These are phyloP conservation scores for Hoplias malabaricus DNA, from an alignment of 2,113 vertebrate species.

Conservation along the genomic window DNA sequence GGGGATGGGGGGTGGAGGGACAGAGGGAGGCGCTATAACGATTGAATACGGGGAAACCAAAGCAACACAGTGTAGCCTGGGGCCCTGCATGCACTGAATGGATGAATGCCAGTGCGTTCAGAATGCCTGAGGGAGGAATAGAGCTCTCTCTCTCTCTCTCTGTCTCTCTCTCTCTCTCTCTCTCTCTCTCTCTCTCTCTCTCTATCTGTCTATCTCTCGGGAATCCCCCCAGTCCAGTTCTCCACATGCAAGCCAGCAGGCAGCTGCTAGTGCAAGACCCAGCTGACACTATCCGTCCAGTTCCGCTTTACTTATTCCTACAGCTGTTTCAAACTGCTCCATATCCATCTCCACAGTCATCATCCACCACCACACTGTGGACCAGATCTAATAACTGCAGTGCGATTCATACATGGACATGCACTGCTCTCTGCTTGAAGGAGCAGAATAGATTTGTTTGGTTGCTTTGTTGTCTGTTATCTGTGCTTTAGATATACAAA, in stretches of 20 bases:
- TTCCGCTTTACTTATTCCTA: conserved; percentile 4
- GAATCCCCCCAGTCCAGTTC: conserved; percentile 27
- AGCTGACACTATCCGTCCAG: not conserved
- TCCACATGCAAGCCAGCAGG: conserved; percentile 43
- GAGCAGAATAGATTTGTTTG: not conserved
- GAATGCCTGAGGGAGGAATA: conserved; percentile 46
- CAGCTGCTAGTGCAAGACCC: conserved; percentile 35
- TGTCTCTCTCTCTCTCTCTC: conserved; percentile 3
- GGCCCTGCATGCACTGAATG: conserved; percentile 48
- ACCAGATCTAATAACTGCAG: not conserved
- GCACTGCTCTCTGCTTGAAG: not conserved
- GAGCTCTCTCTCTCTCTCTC: conserved; percentile 23
- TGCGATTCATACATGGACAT: conserved; percentile 6
- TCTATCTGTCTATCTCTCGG: conserved; percentile 11
- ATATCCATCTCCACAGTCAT: not conserved
- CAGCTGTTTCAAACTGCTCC: not conserved
- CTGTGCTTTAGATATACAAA: no score
- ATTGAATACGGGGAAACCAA: conserved; percentile 48
- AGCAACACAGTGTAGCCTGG: conserved; percentile 49
- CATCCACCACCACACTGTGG: conserved; percentile 1
- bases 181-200: conserved; percentile 30
- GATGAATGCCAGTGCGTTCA: conserved; percentile 50
- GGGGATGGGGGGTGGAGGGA: not conserved
- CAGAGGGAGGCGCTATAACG: conserved; percentile 7
- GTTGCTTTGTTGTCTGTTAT: conserved; percentile 1